Conservation (phyloP, 2,797 vertebrate genomes). For the Tinamus major region DNA sequence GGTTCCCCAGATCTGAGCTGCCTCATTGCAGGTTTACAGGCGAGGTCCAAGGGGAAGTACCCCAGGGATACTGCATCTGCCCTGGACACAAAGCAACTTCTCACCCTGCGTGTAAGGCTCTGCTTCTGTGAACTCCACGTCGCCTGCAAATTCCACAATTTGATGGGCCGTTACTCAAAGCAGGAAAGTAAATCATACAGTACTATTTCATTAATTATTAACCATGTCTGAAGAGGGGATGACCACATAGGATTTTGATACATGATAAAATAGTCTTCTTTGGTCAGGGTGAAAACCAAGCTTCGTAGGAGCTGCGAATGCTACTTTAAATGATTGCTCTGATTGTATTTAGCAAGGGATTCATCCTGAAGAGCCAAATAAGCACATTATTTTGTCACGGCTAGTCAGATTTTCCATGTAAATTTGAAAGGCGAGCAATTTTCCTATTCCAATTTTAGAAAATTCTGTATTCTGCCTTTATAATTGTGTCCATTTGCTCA, state of each 20-base stretch:
- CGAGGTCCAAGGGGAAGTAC: background rate
- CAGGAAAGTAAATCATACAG: background rate
- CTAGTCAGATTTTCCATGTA: constrained; percentile 59
- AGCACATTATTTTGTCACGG: constrained; percentile 37
- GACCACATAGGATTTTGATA: background rate
- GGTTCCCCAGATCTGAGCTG: background rate
- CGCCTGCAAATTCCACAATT: background rate
- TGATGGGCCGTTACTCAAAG: constrained; percentile 4
- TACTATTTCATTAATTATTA: constrained; percentile 8
- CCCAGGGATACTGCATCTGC: background rate
- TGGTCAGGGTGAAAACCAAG: background rate
- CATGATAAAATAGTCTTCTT: background rate
- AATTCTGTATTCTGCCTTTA: constrained; percentile 23
- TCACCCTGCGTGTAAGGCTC: background rate
- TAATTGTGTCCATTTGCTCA: constrained; percentile 54
- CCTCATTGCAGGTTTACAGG: background rate
- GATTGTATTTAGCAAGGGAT: constrained; percentile 46
- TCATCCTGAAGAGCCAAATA: constrained; percentile 48
- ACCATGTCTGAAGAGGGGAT: background rate
- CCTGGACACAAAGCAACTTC: background rate
- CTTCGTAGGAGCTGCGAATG: constrained; percentile 22
- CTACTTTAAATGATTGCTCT: constrained; percentile 51
- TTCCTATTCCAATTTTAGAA: constrained; percentile 59
- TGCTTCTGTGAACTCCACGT: constrained; percentile 24
- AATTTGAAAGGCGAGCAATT: constrained; percentile 33